Base-by-base conservation (phyloP, 1,140 invertebrate species). In the Lucilia cuprina region DNA sequence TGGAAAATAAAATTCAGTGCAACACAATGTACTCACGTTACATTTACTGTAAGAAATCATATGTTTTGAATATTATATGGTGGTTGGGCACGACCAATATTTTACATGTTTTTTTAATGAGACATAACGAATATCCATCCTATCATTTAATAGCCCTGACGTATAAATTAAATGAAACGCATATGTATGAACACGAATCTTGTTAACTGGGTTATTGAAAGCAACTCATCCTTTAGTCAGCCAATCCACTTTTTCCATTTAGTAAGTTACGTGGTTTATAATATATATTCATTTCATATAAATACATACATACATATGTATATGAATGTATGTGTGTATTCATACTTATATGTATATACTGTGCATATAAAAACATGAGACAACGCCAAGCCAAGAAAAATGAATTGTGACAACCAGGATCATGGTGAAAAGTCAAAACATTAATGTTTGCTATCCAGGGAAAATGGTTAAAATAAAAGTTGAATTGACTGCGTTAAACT, bases 401-500 rank as follows among this genome's bases (percentile, higher is more conserved):
- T 80, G 14, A 80, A 80, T 50, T 80, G 77, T 80, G 77, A 80
- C 77, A 80, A 49, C 77, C 41, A 80, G 41, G 77, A 80, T 80
- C 77, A 49, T 80, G 41, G 21, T 5, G n/a, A 80, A 80, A 80
- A 50, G 77, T 49, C 41, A 47, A 80, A 80, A 49, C 25, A 49
- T 80, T 80, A 80, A 80, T 49, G 75, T 78, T 78, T 78, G 17
- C 75, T 47, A 49, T 47, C 75, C n/a, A 78, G 75, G 35, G 75
- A 47, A 49, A 21, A 47, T 47, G 74, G 30, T 77, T 34, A 47
- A 78, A 80, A 80, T 80, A 49, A 47, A 50, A 80, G n/a, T 80
- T 25, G 19, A 49, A 80, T 80, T 80, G 77, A 80, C 65, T 70
- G 10, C 65, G 65, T 70, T 21, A 21, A 70, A 70, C 65, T 70